These are phyloP conservation scores for Drosophila atroscutellata DNA, from an alignment of 2,888 invertebrate genomes.

Conservation along the genomic window DNA sequence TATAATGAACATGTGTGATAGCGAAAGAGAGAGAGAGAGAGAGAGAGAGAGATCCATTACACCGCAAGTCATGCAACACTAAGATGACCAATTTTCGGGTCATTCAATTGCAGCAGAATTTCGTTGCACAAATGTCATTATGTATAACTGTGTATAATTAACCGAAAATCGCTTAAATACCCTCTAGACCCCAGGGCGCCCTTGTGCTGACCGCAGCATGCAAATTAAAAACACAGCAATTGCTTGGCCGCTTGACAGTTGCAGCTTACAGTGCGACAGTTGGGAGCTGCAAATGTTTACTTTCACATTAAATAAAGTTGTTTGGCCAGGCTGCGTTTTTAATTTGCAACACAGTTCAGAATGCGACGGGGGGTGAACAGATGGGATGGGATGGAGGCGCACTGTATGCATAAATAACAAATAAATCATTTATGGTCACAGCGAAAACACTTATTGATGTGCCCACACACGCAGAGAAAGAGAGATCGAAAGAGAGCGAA, in stretches of 20 bases:
- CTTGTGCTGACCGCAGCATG: conserved; percentile 52
- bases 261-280: conserved; percentile 37
- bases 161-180: conserved; percentile 77
- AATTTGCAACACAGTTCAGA: conserved; percentile 53
- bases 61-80: conserved; percentile 40
- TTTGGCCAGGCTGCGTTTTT: conserved; percentile 67
- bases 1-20: neutral
- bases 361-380: neutral
- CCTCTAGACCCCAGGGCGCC: neutral
- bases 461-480: conserved; percentile 40
- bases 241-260: conserved; percentile 4
- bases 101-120: conserved; percentile 47
- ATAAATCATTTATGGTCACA: conserved; percentile 78
- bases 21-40: neutral
- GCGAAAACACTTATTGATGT: conserved; percentile 77
- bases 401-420: conserved; percentile 75
- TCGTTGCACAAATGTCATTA: conserved; percentile 62
- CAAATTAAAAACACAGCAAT: conserved; percentile 72
- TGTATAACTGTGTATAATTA: conserved; percentile 70
- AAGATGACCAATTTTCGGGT: conserved; percentile 24
- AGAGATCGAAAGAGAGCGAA: conserved; percentile 18
- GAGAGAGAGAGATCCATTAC: conserved; percentile 4
- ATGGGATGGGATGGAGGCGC: neutral
- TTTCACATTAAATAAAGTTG: conserved; percentile 81
- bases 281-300: conserved; percentile 60